Conservation (phyloP, 1,140 invertebrate species). For the Brachionus rotundiformis region DNA sequence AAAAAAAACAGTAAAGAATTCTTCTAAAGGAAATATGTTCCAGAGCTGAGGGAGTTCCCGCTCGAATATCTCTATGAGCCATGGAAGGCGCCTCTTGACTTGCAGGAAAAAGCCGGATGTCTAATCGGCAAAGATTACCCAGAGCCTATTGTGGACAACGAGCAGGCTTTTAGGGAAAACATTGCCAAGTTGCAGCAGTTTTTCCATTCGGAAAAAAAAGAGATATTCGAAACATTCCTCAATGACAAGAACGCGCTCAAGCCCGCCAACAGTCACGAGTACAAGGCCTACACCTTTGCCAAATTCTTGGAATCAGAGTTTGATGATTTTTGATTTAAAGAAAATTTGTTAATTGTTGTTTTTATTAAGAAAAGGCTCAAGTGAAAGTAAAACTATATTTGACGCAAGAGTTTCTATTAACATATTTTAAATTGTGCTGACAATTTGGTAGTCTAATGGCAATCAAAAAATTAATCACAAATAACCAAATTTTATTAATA, state of each 20-base stretch:
- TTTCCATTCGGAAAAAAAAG: constrained; percentile 47
- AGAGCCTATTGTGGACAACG: constrained; percentile 63
- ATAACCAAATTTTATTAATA: background rate
- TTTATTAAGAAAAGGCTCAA: constrained; percentile 31
- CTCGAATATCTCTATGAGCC: constrained; percentile 66
- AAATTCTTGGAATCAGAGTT: constrained; percentile 47
- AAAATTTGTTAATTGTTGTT: constrained; percentile 13
- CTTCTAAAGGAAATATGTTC: constrained; percentile 62
- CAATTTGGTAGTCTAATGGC: background rate
- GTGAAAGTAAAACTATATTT: background rate
- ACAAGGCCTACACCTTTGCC: constrained; percentile 31
- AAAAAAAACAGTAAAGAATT: constrained; percentile 1
- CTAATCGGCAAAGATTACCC: constrained; percentile 66
- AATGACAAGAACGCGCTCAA: constrained; percentile 39
- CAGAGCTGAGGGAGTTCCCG: constrained; percentile 63
- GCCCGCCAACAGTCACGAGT: constrained; percentile 26
- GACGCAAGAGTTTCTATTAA: background rate
- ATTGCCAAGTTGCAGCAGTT: constrained; percentile 50
- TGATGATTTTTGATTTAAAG: constrained; percentile 39
- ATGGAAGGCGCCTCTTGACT: constrained; percentile 64
- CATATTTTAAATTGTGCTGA: background rate
- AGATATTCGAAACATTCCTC: constrained; percentile 45
- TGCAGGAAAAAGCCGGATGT: constrained; percentile 64
- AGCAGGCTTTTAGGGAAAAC: constrained; percentile 59
- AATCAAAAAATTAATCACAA: background rate